Percentiles rank a stretch among this genome's conserved stretches.
Evolutionary conservation across 2,113 vertebrate species (phyloP).

Genomic region (Tichodroma muraria): DNA sequence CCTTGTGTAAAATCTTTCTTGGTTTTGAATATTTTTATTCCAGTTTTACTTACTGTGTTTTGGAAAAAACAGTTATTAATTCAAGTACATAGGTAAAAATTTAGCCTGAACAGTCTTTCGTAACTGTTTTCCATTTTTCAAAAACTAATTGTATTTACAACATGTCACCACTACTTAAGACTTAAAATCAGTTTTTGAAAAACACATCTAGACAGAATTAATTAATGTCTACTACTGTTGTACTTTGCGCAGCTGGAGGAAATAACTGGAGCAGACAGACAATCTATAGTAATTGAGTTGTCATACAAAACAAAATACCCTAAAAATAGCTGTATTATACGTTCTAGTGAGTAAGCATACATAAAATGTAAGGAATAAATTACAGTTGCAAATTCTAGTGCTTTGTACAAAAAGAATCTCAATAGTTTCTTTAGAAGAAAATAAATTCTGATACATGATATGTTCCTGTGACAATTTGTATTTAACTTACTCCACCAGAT

Average conservation of each 20-base stretch:
- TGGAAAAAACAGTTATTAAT: neutral
- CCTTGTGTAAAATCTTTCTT: neutral
- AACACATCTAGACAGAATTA: constrained; percentile 58
- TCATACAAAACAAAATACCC: constrained; percentile 5
- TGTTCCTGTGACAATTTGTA: neutral
- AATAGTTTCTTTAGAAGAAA: neutral
- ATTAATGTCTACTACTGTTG: constrained; percentile 36
- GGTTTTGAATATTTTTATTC: neutral
- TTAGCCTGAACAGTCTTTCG: neutral
- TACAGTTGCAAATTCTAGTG: neutral
- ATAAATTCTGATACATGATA: neutral
- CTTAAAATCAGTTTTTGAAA: constrained; percentile 24
- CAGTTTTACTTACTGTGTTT: neutral
- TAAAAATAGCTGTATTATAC: constrained; percentile 42
- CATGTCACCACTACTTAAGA: constrained; percentile 3
- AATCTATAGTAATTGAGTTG: constrained; percentile 22
- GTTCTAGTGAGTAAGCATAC: neutral
- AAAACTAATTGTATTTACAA: constrained; percentile 23
- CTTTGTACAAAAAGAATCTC: neutral
- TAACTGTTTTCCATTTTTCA: neutral
- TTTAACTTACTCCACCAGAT: neutral
- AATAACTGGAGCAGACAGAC: constrained; percentile 30
- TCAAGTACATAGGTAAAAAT: neutral
- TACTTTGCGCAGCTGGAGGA: constrained; percentile 21
- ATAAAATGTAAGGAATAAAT: neutral